Percentiles rank a stretch among this genome's conserved stretches.
These are phyloP conservation scores for Manis javanica DNA, from an alignment of 2,797 vertebrate genomes.

Conservation along the genomic window DNA sequence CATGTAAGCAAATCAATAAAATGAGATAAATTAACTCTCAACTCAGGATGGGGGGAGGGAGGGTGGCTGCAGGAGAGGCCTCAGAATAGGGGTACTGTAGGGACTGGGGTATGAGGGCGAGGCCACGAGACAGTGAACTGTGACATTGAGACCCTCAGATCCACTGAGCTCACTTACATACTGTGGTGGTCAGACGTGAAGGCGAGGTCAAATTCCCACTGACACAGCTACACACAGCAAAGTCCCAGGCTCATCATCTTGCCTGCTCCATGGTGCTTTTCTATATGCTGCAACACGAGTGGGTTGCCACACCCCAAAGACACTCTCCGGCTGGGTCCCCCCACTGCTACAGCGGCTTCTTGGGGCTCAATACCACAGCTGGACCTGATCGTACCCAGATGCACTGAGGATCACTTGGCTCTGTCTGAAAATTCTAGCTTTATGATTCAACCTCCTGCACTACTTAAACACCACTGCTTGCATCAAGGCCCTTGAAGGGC, in stretches of 20 bases:
- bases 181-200: background rate
- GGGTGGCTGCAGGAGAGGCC: background rate
- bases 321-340: background rate
- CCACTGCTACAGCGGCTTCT: background rate
- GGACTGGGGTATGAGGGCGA: background rate
- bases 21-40: background rate
- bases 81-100: background rate
- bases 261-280: background rate
- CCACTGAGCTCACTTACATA: no score
- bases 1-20: background rate
- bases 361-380: background rate
- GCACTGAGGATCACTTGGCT: background rate
- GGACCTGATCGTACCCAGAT: background rate
- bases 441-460: fast-evolving
- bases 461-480: background rate
- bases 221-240: fast-evolving
- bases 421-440: background rate
- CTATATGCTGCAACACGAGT: background rate
- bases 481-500: background rate
- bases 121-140: background rate
- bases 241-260: background rate
- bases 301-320: background rate
- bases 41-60: background rate
- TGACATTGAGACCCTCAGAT: background rate
- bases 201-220: background rate